These are phyloP conservation scores for Toxotes chatareus DNA, from an alignment of 2,113 vertebrate species.

Conservation along the genomic window DNA sequence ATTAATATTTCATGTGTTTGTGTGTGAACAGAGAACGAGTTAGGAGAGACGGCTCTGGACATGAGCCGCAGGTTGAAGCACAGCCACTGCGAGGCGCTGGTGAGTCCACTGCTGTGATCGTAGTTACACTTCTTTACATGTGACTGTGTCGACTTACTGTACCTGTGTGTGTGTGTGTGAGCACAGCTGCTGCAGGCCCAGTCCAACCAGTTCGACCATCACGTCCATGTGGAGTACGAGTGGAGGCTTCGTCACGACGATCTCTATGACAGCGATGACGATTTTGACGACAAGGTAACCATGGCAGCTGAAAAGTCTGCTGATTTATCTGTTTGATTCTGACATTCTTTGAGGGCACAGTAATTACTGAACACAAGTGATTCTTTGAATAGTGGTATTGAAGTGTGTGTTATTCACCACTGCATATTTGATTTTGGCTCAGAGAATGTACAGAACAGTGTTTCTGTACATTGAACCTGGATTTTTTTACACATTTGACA, in stretches of 20 bases:
- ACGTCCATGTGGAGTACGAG: conserved; percentile 76
- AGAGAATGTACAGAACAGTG: too few species aligned
- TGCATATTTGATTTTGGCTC: too few species aligned
- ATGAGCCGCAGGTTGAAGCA: conserved; percentile 73
- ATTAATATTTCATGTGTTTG: background rate
- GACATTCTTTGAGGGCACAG: too few species aligned
- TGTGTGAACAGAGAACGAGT: conserved; percentile 70
- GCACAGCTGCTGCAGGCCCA: conserved; percentile 69
- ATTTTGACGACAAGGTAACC: conserved; percentile 71
- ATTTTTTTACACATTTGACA: background rate
- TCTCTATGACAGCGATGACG: conserved; percentile 73
- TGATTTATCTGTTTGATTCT: background rate
- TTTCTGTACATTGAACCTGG: too few species aligned
- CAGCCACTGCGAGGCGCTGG: conserved; percentile 72
- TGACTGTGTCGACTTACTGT: background rate
- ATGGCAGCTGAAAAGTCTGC: background rate
- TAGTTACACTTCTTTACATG: background rate
- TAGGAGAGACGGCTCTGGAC: conserved; percentile 72
- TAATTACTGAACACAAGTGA: too few species aligned
- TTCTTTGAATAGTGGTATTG: too few species aligned
- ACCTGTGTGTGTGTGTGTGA: conserved; percentile 29
- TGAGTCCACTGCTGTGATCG: conserved; percentile 46
- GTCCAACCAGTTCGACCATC: conserved; percentile 70
- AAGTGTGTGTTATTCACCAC: too few species aligned
- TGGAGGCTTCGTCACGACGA: conserved; percentile 76